These are phyloP conservation scores for Andrena dorsata DNA, from an alignment of 2,888 invertebrate genomes.

Conservation along the genomic window DNA sequence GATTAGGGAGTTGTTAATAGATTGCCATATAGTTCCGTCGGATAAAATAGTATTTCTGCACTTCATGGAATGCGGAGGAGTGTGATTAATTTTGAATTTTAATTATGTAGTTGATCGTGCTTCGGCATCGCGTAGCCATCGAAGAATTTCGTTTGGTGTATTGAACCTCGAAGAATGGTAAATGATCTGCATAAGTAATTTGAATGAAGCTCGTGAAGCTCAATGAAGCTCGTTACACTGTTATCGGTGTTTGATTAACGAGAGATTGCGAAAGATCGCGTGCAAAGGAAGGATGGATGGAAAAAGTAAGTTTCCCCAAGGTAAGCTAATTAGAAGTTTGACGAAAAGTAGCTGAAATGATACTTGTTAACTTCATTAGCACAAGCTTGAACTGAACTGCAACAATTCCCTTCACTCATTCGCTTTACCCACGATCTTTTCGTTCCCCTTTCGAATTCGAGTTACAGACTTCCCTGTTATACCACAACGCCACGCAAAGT, in stretches of 20 bases:
- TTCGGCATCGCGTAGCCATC: no score
- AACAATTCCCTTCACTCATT: constrained; percentile 12
- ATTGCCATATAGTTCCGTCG: no score
- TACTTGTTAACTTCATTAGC: constrained; percentile 47
- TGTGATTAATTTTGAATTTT: no score
- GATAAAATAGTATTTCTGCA: no score
- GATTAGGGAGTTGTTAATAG: no score
- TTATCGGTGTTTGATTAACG: constrained; percentile 45
- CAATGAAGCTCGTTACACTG: constrained; percentile 42
- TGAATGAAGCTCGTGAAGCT: not conserved
- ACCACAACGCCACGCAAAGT: not conserved
- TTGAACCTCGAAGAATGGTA: no score
- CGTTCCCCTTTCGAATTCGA: not conserved
- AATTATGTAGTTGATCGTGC: no score
- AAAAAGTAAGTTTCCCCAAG: constrained; percentile 41
- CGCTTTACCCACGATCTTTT: constrained; percentile 18
- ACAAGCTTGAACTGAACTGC: constrained; percentile 24
- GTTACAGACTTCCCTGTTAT: not conserved
- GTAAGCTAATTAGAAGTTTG: constrained; percentile 32
- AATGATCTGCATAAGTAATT: not conserved
- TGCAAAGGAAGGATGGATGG: constrained; percentile 24
- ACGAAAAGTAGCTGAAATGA: constrained; percentile 48
- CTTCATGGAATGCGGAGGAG: no score
- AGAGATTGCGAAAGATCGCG: constrained; percentile 45
- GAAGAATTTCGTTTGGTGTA: no score